These are phyloP conservation scores for Morone chrysops DNA, from an alignment of 2,113 vertebrate species.

Conservation along the genomic window DNA sequence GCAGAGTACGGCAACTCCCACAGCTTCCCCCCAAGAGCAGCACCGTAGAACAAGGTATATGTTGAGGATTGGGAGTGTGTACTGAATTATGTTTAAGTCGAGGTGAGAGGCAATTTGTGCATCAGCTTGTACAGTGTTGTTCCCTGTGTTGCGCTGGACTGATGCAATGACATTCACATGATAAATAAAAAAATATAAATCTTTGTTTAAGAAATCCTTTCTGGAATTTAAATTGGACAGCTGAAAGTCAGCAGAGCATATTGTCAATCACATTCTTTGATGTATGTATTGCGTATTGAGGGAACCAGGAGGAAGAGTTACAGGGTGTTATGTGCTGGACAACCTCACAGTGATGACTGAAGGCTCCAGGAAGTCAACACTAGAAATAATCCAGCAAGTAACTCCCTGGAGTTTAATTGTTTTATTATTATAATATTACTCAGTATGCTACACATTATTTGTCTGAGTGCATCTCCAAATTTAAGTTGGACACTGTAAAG, in stretches of 20 bases:
- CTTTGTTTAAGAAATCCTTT: not conserved
- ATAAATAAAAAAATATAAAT: not conserved
- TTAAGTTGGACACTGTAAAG: too few species aligned
- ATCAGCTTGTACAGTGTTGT: not conserved
- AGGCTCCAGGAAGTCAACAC: too few species aligned
- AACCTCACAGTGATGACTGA: too few species aligned
- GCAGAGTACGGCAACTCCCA: slow-evolving; percentile 93
- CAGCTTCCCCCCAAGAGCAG: slow-evolving; percentile 95
- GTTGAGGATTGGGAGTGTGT: not conserved
- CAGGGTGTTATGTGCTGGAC: too few species aligned
- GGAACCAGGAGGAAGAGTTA: too few species aligned
- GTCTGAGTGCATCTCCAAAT: too few species aligned
- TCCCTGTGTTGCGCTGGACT: not conserved
- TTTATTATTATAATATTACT: too few species aligned
- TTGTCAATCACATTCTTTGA: too few species aligned
- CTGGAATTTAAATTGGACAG: not conserved
- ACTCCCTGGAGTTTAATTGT: too few species aligned
- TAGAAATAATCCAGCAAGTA: too few species aligned
- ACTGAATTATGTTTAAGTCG: not conserved
- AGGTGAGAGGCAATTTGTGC: not conserved
- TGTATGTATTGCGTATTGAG: too few species aligned
- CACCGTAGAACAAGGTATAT: slow-evolving; percentile 95
- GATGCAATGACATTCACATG: not conserved
- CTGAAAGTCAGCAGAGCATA: not conserved
- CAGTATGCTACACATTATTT: too few species aligned